These are phyloP conservation scores for Microcaecilia unicolor DNA, from an alignment of 2,797 vertebrate species.

Conservation along the genomic window DNA sequence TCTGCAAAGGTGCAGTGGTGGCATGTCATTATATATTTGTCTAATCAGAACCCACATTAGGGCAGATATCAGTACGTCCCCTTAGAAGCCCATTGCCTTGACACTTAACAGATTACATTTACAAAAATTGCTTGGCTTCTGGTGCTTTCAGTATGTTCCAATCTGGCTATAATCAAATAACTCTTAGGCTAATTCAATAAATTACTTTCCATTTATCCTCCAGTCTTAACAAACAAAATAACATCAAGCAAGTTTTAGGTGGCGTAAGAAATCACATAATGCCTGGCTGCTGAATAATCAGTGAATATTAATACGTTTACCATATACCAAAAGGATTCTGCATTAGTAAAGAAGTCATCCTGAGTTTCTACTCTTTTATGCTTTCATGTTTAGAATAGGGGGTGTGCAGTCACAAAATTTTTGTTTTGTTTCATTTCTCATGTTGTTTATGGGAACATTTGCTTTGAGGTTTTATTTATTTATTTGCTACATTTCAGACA, in stretches of 20 bases:
- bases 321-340: too few relatives aligned
- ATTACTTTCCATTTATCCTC: slow-evolving; percentile 12
- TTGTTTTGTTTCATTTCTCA: too few relatives aligned
- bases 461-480: too few relatives aligned
- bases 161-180: neutral
- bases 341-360: too few relatives aligned
- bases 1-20: too few relatives aligned
- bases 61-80: neutral
- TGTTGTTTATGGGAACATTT: too few relatives aligned
- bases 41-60: slow-evolving; percentile 4
- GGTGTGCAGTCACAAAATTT: too few relatives aligned
- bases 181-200: slow-evolving; percentile 13
- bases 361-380: too few relatives aligned
- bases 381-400: too few relatives aligned
- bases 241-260: neutral
- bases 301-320: too few relatives aligned
- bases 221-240: neutral
- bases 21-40: slow-evolving; percentile 5
- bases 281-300: neutral
- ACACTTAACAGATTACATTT: slow-evolving; percentile 6
- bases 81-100: neutral
- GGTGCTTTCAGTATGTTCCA: slow-evolving; percentile 1
- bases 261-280: neutral
- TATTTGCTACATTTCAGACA: too few relatives aligned
- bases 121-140: slow-evolving; percentile 1